Conservation (phyloP, 2,888 invertebrate species). For the Agriopis leucophaearia region DNA sequence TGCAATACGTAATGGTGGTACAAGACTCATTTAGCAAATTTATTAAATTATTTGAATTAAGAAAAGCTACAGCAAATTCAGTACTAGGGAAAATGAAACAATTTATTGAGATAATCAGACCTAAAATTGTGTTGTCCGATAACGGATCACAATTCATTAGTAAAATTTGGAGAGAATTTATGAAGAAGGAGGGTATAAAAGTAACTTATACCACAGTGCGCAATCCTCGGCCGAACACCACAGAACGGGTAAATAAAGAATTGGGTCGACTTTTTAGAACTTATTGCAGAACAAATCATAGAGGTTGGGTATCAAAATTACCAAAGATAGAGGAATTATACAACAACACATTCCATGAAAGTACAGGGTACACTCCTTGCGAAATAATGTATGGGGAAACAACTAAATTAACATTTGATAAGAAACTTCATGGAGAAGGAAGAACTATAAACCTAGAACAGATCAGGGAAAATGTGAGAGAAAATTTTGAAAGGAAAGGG, state of each 20-base stretch:
- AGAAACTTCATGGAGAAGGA: no score
- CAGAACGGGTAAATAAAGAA: conserved; percentile 46
- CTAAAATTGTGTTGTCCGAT: conserved; percentile 35
- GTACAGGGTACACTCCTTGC: conserved; percentile 42
- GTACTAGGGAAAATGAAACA: conserved; percentile 23
- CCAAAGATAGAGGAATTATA: conserved; percentile 39
- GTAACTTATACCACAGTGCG: conserved; percentile 40
- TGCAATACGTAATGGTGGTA: conserved; percentile 37
- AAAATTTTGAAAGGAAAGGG: no score
- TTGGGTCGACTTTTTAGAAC: conserved; percentile 42
- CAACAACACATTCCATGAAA: conserved; percentile 44
- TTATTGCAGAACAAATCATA: conserved; percentile 42
- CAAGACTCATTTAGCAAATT: conserved; percentile 47
- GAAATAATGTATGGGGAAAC: no score
- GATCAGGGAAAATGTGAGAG: no score
- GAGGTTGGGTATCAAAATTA: conserved; percentile 34
- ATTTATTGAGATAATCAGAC: conserved; percentile 14
- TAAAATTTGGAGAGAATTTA: conserved; percentile 17
- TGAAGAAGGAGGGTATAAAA: conserved; percentile 24
- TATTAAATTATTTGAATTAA: conserved; percentile 28
- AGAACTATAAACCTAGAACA: no score
- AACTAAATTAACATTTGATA: no score
- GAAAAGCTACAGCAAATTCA: no score
- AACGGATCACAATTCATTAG: conserved; percentile 39
- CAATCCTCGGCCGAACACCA: conserved; percentile 44